Conservation (phyloP, 2,888 invertebrate genomes). For the Trisateles emortualis region DNA sequence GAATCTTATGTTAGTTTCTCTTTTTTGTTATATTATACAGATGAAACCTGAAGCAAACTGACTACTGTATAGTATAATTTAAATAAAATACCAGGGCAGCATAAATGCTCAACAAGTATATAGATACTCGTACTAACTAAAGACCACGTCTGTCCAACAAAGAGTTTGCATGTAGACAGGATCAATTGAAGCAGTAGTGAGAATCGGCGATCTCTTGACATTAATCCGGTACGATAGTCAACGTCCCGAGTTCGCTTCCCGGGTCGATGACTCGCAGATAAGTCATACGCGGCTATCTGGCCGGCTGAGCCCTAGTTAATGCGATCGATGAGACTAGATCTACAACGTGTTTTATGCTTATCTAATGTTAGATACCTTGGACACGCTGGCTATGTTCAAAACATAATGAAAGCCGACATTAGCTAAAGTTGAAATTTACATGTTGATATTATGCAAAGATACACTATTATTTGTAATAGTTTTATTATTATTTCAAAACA, state of each 20-base stretch:
- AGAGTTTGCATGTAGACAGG: slow-evolving; percentile 16
- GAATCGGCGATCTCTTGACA: slow-evolving; percentile 41
- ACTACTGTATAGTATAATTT: no score
- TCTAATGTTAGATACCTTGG: not conserved
- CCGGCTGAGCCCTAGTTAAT: slow-evolving; percentile 20
- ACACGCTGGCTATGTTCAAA: not conserved
- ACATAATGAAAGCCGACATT: not conserved
- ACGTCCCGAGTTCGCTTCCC: slow-evolving; percentile 37
- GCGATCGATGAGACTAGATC: slow-evolving; percentile 7
- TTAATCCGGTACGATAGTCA: slow-evolving; percentile 31
- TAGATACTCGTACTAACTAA: not conserved
- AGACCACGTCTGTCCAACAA: slow-evolving; percentile 19
- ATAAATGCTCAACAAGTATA: slow-evolving; percentile 1
- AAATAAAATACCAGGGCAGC: slow-evolving; percentile 1
- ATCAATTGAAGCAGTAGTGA: slow-evolving; percentile 26
- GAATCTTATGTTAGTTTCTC: no score
- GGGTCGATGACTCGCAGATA: slow-evolving; percentile 46
- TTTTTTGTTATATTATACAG: no score
- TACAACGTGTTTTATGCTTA: slow-evolving; percentile 1
- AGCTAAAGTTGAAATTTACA: no score
- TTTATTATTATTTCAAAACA: no score
- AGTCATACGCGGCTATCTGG: slow-evolving; percentile 29
- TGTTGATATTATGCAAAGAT: no score
- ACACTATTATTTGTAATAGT: no score
- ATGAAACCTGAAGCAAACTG: no score